These are phyloP conservation scores for Muscidifurax raptorellus DNA, from an alignment of 1,140 invertebrate species.

Conservation along the genomic window DNA sequence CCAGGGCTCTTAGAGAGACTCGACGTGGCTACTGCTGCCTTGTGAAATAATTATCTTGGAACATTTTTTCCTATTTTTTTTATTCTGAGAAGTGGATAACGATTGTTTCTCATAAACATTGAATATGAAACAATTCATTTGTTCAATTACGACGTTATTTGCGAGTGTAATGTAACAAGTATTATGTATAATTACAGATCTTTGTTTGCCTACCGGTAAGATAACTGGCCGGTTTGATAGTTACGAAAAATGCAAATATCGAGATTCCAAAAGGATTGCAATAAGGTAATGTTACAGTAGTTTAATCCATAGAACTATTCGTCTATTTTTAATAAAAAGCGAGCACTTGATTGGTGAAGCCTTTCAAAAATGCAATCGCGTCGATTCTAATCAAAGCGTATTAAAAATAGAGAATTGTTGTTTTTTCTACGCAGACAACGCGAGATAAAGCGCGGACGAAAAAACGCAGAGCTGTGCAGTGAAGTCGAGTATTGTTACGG, in stretches of 20 bases:
- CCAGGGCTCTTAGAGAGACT: background rate
- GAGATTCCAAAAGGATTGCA: too few species aligned
- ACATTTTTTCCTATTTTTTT: background rate
- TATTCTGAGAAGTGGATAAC: background rate
- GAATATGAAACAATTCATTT: background rate
- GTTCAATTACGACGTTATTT: background rate
- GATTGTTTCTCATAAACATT: background rate
- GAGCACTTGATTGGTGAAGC: background rate
- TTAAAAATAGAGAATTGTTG: background rate
- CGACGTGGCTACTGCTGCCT: too few species aligned
- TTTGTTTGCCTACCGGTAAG: too few species aligned
- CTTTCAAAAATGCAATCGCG: conserved; percentile 27
- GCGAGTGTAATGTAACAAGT: too few species aligned
- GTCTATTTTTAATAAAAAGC: too few species aligned
- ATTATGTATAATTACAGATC: too few species aligned
- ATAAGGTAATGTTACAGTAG: too few species aligned
- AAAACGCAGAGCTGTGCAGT: background rate
- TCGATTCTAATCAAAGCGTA: conserved; percentile 8
- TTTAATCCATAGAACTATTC: too few species aligned
- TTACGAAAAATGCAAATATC: too few species aligned
- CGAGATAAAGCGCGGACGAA: too few species aligned
- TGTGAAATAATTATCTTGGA: background rate
- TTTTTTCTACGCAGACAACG: background rate
- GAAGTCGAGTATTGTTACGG: too few species aligned
- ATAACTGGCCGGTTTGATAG: too few species aligned